Conservation (phyloP, 2,113 vertebrate genomes). For the Chloropsis hardwickii region DNA sequence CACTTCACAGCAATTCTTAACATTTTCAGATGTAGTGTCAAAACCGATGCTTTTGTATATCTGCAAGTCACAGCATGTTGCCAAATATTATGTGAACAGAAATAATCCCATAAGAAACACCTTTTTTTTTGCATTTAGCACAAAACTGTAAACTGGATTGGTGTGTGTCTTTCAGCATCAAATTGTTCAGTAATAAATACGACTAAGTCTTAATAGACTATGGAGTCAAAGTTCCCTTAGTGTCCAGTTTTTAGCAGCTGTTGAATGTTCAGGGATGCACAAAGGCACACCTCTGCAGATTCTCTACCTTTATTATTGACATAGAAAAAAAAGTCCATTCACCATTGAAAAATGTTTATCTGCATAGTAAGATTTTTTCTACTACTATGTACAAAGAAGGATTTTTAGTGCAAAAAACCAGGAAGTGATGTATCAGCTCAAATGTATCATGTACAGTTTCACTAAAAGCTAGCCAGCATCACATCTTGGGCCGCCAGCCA, state of each 20-base stretch:
- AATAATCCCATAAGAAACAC: conserved; percentile 19
- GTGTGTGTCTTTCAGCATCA: conserved; percentile 71
- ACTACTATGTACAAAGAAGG: conserved; percentile 79
- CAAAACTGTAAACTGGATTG: conserved; percentile 60
- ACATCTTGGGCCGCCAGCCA: conserved; percentile 96
- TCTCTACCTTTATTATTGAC: conserved; percentile 73
- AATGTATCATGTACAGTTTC: conserved; percentile 28
- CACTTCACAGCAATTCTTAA: conserved; percentile 59
- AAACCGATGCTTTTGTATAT: neutral
- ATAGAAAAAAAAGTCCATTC: conserved; percentile 72
- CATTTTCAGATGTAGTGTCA: conserved; percentile 59
- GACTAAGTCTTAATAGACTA: conserved; percentile 64
- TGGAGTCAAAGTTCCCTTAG: conserved; percentile 66
- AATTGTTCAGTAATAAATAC: conserved; percentile 76
- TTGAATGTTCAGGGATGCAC: conserved; percentile 74
- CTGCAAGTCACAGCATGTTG: conserved; percentile 46
- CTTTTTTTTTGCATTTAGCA: conserved; percentile 47
- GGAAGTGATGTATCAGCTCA: conserved; percentile 66
- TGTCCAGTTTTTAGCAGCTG: conserved; percentile 76
- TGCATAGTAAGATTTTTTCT: conserved; percentile 82
- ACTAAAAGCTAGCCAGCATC: neutral
- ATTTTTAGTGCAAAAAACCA: conserved; percentile 81
- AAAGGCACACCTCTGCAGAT: conserved; percentile 79
- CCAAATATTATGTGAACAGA: conserved; percentile 37
- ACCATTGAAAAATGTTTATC: conserved; percentile 75